Evolutionary conservation across 2,888 invertebrate species (phyloP), one percentile per base, ranked within the genome.

Genomic region (Meiosimyza decipiens): DNA sequence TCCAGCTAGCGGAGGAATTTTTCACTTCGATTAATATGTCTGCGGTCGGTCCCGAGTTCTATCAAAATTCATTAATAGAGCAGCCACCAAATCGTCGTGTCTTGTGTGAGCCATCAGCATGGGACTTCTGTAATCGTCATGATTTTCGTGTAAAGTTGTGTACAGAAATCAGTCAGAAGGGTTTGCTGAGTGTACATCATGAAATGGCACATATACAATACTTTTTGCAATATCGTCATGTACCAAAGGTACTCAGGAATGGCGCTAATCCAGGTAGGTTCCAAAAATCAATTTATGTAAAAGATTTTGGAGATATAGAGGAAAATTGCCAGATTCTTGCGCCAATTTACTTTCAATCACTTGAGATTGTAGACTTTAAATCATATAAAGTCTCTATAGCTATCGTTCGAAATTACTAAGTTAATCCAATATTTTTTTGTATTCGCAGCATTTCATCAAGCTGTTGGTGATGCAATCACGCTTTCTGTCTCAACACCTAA

Each of bases 191-290:
- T 0, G 93, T 94, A 0, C 96, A 97, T 80, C 97, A 97, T 80
- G 97, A 97, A 88, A 93, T 96, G 93, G 94, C 95, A 0, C 96
- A 96, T 82, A 92, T 96, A 69, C 92, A 96, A 81, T 97, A 97
- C 85, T 96, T 95, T 88, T 88, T 95, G 80, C 92, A 93, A 51
- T 96, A 96, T 86, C 91, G 91, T 72, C 91, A 94, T 82, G 91
- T 92, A 80, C 95, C 96, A 3, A 93, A 95, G 82, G 92, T 95
- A 69, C 97, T 95, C 88, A 89, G 96, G 64, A 94, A 94, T 83
- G 97, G 97, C 0, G 97, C 97, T 1, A 98, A 97, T 89, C 96
- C 97, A 88, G 96, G 96, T 92, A n/a, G n/a, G n/a, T n/a, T n/a
- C n/a, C n/a, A n/a, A n/a, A n/a, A n/a, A n/a, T n/a, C n/a, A n/a